Evolutionary conservation across 1,140 invertebrate genomes (phyloP), one percentile per base, ranked within the genome.

Genomic region (Cataglyphis hispanica): DNA sequence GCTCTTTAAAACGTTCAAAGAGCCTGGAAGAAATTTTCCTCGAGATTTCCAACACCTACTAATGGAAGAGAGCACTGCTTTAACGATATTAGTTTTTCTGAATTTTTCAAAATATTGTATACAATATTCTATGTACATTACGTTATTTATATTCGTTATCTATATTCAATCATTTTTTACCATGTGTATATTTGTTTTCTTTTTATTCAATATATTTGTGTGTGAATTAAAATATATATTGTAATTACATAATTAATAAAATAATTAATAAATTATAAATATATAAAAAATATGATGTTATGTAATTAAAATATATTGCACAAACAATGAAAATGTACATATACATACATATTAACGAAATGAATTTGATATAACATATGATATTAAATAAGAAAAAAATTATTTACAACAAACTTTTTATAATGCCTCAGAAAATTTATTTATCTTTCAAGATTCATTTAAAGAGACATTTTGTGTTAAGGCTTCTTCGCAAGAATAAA

Each of bases 1-100:
- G 80, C 43, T 61, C 43, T 61, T 85, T 88, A 56, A 88, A 86
- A 88, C 66, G 78, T 87, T 77, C 78, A 76, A 86, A 86, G 63
- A 31, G 63, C 27, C 75, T 53, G 50, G 19, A 81, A 37, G 19
- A 81, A 81, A 81, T 81, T 81, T 72, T 72, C 37, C 67, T 60
- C 67, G 25, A 83, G 78, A 83, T 83, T 74, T 83, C 78, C 37
- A 63, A 56, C 40, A 50, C 10, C n/a, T 43, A 40, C 78, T 72
- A 60, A 53, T 37, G 58, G 19, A 4, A 11, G 53, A 63, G 6
- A 50, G 27, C 25, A 37, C 34, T 25, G 37, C 19, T 83, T 83
- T 72, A 81, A 81, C 78, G 34, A 81, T n/a, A 46, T 74, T 74
- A 83, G 72, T 11, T 46, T 43, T n/a, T 61, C 40, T 31, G 31